Base-by-base conservation (phyloP, 2,888 invertebrate genomes). In the Pachliopta kotzebuea region DNA sequence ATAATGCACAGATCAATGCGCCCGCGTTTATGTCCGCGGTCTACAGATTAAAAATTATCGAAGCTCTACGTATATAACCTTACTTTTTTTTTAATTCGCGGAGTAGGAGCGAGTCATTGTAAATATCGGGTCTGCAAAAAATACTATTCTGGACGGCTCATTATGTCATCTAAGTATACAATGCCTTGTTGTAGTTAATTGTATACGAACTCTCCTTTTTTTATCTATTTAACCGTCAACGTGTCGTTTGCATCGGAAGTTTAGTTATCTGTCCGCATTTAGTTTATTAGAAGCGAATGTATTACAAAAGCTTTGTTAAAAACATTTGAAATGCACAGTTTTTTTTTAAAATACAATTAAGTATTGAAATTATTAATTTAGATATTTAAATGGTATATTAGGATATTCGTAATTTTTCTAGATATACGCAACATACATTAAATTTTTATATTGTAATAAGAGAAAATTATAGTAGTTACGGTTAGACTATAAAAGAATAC, bases 91-190 rank as follows among this genome's bases (percentile, higher is more conserved):
- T 67, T 58, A 20, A 56, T 63, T 54, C 52, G 56, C 61, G 66
- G 66, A 65, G 50, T 63, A 62, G 62, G 31, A 53, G 60, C 23
- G 42, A 49, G 23, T 57, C 56, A 59, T 63, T 69, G 64, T 63
- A 55, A 62, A 70, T 54, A 68, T 69, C 67, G 70, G n/a, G 72
- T 72, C 76, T 76, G 81, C 81, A 80, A 83, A 83, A 83, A 82
- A 81, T 77, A 80, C 83, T 86, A 84, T 77, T 70, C 75, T 87
- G 89, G 89, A 89, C 89, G 89, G 88, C 79, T 84, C 74, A 79
- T 80, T 80, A 75, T 80, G 76, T 79, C 76, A 74, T 78, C 68
- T 70, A 70, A 71, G 84, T 86, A 86, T 84, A 86, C 83, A 75
- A 80, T 79, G 79, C 75, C 72, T 79, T 80, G 72, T 76, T 71